A percentile compares a stretch with the other conserved stretches of the same genome.
These are phyloP conservation scores for Chydorus sphaericus DNA, from an alignment of 2,888 invertebrate genomes.

Conservation along the genomic window DNA sequence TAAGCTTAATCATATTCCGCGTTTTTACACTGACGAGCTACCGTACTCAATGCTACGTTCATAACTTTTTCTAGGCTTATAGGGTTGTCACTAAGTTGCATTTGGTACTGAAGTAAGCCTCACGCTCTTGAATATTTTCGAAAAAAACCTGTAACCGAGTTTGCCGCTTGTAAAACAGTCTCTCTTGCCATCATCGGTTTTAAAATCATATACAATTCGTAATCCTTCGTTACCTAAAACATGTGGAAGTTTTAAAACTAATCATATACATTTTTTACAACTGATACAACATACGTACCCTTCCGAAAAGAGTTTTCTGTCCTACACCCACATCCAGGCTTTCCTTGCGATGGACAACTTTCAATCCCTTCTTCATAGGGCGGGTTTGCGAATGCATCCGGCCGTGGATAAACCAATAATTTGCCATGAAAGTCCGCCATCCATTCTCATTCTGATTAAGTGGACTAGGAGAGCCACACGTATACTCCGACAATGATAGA, in stretches of 20 bases:
- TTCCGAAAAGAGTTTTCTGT: constrained; percentile 74
- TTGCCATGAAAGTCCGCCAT: constrained; percentile 35
- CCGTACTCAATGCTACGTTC: too few species aligned
- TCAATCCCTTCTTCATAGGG: too few species aligned
- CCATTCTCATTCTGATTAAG: constrained; percentile 48
- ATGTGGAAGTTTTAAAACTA: constrained; percentile 2
- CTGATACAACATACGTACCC: constrained; percentile 48
- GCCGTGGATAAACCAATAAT: constrained; percentile 57
- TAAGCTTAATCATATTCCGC: too few species aligned
- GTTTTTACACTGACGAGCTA: too few species aligned
- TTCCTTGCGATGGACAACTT: constrained; percentile 76
- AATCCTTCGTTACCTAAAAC: constrained; percentile 62
- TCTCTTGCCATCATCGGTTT: constrained; percentile 79
- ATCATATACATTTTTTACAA: background rate
- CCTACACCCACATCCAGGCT: too few species aligned
- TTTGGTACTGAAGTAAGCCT: background rate
- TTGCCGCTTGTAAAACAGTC: constrained; percentile 68
- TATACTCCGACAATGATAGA: constrained; percentile 74
- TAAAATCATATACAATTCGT: constrained; percentile 84
- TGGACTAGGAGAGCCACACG: constrained; percentile 57
- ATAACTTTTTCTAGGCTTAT: too few species aligned
- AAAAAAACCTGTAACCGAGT: constrained; percentile 52
- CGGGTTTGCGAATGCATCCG: constrained; percentile 61
- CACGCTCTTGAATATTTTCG: background rate
- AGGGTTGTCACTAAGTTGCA: background rate